Evolutionary conservation across 2,797 vertebrate species (phyloP).

Genomic region (Sternarchorhynchus goeldii): DNA sequence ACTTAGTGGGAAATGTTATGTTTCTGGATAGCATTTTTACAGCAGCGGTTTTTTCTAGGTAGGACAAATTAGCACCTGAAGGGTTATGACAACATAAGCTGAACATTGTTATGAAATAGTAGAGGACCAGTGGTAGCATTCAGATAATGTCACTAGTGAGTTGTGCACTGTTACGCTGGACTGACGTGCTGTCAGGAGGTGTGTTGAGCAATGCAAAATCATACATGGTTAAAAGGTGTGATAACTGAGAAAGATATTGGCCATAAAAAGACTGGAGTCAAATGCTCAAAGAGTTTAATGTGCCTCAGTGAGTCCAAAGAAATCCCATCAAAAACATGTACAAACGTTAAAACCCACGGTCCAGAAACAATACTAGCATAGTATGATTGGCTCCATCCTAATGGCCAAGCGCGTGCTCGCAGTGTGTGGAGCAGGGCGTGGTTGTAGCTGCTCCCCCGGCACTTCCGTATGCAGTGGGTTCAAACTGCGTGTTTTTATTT

Average conservation of each 20-base stretch:
- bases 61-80: too few species aligned
- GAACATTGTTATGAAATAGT: too few species aligned
- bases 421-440: constrained; percentile 10
- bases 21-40: too few species aligned
- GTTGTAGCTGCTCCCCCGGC: background rate
- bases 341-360: too few species aligned
- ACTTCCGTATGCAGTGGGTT: background rate
- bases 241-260: background rate
- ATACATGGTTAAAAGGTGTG: background rate
- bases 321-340: too few species aligned
- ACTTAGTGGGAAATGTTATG: too few species aligned
- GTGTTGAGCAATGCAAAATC: background rate
- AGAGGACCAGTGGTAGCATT: constrained; percentile 6
- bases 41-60: too few species aligned
- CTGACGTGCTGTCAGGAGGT: background rate
- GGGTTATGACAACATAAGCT: too few species aligned
- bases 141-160: background rate
- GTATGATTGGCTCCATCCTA: background rate
- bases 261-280: background rate
- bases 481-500: constrained; percentile 19
- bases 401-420: background rate
- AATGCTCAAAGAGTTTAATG: background rate
- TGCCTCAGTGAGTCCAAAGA: background rate
- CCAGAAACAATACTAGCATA: constrained; percentile 3
- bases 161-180: background rate